Base-by-base conservation (phyloP, 2,113 vertebrate species). In the Phylloscopus trochiloides region DNA sequence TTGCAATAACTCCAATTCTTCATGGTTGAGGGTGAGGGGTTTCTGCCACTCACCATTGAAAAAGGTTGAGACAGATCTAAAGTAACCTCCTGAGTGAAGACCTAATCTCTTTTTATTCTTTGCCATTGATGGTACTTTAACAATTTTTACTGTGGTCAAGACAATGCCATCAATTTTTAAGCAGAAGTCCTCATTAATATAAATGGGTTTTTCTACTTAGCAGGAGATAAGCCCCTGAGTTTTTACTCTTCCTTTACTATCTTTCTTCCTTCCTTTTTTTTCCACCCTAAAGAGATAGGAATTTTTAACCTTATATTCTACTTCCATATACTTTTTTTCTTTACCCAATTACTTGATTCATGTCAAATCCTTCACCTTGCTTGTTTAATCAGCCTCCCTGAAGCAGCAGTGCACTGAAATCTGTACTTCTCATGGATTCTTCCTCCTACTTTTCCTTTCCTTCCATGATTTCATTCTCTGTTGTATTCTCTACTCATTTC, bases 91-190 rank as follows among this genome's bases (percentile, higher is more conserved):
- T 86, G 62, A 90, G n/a, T 83, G 71, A 94, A 76, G 47, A 58
- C 32, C 20, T 83, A 83, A 90, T 93, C 68, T 83, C 58, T 90
- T 94, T 92, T 77, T 66, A 12, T 77, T 86, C 90, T 74, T 80
- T 80, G 34, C 42, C 92, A 74, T 88, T 91, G 90, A 89, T 80
- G 59, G 28, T 26, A 51, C 47, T 90, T 86, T 40, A 92, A 62
- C 34, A 67, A 29, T 59, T 93, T 80, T 90, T 90, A 90, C 51
- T 80, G 47, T 77, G 59, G 55, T 42, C 65, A 90, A 92, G 67
- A 90, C n/a, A 92, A 87, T 80, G n/a, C 12, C 54, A 95, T 93
- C 17, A 77, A 90, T 92, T 93, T 92, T 95, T 92, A 86, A 95
- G 19, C 36, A 88, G 58, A 65, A 91, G 10, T 66, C 38, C 51